phyloP scores from a whole-genome alignment of 1,140 invertebrate species.

The Atta colombica region DNA sequence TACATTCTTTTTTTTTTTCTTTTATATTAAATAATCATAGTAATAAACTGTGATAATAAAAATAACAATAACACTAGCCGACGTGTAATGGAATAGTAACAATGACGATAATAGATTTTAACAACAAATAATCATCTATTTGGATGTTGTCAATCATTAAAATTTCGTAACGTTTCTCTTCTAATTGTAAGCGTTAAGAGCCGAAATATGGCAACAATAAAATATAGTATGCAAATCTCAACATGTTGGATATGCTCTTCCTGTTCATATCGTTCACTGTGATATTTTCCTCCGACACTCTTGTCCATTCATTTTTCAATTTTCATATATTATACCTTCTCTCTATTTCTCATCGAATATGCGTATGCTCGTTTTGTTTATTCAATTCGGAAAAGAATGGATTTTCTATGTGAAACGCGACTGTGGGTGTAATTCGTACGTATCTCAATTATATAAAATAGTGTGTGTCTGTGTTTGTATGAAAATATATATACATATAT shows the following conservation, averaged over 20 bases:
- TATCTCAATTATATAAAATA: conserved; percentile 26
- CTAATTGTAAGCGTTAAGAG: conserved; percentile 21
- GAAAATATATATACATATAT: conserved; percentile 1
- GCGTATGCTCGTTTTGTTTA: neutral
- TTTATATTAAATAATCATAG: conserved; percentile 48
- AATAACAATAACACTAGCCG: conserved; percentile 57
- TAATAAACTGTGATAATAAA: conserved; percentile 59
- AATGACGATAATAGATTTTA: conserved; percentile 21
- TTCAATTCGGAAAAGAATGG: conserved; percentile 10
- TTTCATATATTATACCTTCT: neutral
- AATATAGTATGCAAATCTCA: conserved; percentile 5
- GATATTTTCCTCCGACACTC: neutral
- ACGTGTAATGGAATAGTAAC: conserved; percentile 47
- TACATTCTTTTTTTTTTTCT: conserved; percentile 47
- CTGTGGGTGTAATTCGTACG: neutral
- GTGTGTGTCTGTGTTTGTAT: neutral
- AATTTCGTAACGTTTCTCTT: neutral
- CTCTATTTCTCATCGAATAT: neutral
- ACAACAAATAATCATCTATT: conserved; percentile 30
- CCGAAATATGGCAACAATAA: neutral
- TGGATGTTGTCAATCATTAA: conserved; percentile 10
- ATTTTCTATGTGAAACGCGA: conserved; percentile 1
- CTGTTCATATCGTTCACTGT: neutral
- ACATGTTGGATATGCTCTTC: conserved; percentile 6
- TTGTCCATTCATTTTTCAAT: neutral